A percentile compares a stretch with the other conserved stretches of the same genome.
Conservation (phyloP, 2,113 vertebrate species). For the Caloenas nicobarica region DNA sequence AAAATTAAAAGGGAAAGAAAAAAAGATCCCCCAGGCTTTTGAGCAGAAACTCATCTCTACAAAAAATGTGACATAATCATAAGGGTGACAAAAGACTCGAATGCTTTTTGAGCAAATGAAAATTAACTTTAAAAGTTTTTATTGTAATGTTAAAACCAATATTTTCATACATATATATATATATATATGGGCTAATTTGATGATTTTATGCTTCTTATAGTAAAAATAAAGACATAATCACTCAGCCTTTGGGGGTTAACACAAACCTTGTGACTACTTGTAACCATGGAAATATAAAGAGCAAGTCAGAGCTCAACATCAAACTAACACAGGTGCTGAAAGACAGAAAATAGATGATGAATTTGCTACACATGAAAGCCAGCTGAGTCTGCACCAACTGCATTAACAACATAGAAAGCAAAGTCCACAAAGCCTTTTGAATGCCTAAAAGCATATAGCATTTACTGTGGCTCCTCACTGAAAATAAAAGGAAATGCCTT, state of each 20-base stretch:
- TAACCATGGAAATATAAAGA: conserved; percentile 62
- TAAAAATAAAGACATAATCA: not conserved
- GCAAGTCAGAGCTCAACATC: conserved; percentile 15
- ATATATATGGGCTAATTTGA: not conserved
- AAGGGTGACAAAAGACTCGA: not conserved
- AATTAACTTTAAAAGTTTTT: not conserved
- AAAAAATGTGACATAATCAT: not conserved
- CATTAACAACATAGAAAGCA: conserved; percentile 40
- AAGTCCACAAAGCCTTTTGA: conserved; percentile 55
- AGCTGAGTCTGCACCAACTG: conserved; percentile 52
- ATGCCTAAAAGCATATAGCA: conserved; percentile 28
- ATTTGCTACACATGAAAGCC: conserved; percentile 56
- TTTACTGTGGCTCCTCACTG: not conserved
- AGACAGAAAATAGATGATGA: conserved; percentile 64
- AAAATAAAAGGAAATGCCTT: conserved; percentile 30
- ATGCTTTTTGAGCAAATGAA: not conserved
- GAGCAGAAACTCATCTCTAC: not conserved
- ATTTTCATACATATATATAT: not conserved
- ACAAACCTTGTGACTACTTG: conserved; percentile 39
- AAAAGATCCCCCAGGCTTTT: not conserved
- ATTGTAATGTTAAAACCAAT: not conserved
- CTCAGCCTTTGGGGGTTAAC: conserved; percentile 29
- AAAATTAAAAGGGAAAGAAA: not conserved
- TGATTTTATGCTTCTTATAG: not conserved
- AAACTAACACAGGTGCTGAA: conserved; percentile 50